A percentile compares a stretch with the other conserved stretches of the same genome.
Conservation (phyloP, 23 tunicate species). For the Phallusia fumigata region DNA sequence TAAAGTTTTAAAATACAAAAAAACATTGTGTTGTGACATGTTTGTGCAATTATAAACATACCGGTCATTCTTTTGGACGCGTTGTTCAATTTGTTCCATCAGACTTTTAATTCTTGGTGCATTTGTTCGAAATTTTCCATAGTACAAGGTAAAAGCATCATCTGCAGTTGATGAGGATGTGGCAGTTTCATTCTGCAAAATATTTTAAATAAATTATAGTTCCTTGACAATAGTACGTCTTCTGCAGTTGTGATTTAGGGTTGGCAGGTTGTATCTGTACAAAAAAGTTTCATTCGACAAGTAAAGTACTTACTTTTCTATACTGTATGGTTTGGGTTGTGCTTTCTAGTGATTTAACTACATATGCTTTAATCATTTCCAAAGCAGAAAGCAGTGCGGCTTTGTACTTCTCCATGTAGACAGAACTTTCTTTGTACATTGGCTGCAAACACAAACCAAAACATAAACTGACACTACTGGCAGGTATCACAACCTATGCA, state of each 20-base stretch:
- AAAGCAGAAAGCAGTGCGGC: conserved; percentile 56
- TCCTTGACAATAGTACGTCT: too few relatives aligned
- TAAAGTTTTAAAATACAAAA: too few relatives aligned
- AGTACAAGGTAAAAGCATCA: conserved; percentile 97
- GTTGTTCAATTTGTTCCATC: conserved; percentile 73
- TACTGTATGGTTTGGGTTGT: conserved; percentile 67
- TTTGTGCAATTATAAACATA: conserved; percentile 3
- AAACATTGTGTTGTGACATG: too few relatives aligned
- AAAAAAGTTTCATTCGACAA: background rate
- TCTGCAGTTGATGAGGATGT: conserved; percentile 39
- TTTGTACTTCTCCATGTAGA: conserved; percentile 73
- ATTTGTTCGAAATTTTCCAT: conserved; percentile 96
- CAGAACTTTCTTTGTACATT: conserved; percentile 65
- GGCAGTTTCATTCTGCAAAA: conserved; percentile 17
- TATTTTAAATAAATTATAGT: background rate
- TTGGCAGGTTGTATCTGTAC: too few relatives aligned
- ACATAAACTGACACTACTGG: too few relatives aligned
- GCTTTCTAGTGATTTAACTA: conserved; percentile 65
- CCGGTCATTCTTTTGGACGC: conserved; percentile 51
- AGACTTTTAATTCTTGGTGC: conserved; percentile 94
- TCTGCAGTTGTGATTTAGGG: too few relatives aligned
- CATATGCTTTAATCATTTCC: conserved; percentile 80
- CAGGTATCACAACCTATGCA: too few relatives aligned
- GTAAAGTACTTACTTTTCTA: conserved; percentile 38
- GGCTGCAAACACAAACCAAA: conserved; percentile 47